phyloP scores from a whole-genome alignment of 2,888 invertebrate species.

The Isoperla grammatica region DNA sequence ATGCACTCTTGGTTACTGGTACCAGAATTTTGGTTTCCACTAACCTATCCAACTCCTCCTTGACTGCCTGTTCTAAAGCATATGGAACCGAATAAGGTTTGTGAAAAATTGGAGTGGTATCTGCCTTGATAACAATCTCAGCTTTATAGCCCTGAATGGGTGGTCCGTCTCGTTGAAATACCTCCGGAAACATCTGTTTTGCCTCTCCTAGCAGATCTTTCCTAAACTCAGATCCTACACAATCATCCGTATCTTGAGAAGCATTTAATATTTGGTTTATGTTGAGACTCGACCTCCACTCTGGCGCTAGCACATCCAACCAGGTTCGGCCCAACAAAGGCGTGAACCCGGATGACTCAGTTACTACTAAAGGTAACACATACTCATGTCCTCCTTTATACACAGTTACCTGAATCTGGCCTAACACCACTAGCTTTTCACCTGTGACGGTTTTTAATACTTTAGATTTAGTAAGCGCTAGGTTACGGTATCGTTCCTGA shows the following conservation, averaged over 20 bases:
- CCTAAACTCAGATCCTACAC: not conserved
- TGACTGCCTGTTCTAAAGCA: not conserved
- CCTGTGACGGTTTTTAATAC: not conserved
- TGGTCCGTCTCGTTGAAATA: not conserved
- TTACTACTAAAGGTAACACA: not conserved
- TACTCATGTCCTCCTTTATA: not conserved
- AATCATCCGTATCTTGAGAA: too few species aligned
- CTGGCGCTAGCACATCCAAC: slow-evolving; percentile 3
- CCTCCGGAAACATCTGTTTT: not conserved
- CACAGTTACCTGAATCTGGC: not conserved
- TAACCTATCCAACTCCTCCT: not conserved
- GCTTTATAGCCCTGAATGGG: not conserved
- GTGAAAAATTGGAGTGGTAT: not conserved
- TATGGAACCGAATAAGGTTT: not conserved
- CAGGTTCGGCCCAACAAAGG: not conserved
- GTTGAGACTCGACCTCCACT: not conserved
- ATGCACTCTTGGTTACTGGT: not conserved
- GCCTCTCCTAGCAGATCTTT: not conserved
- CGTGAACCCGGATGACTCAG: not conserved
- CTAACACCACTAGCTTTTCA: not conserved
- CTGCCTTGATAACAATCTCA: not conserved
- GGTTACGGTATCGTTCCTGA: not conserved
- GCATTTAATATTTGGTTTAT: not conserved
- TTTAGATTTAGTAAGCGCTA: not conserved
- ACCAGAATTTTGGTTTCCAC: not conserved